A percentile compares a stretch with the other conserved stretches of the same genome.
These are phyloP conservation scores for Burhinus oedicnemus DNA, from an alignment of 2,113 vertebrate species.

Conservation along the genomic window DNA sequence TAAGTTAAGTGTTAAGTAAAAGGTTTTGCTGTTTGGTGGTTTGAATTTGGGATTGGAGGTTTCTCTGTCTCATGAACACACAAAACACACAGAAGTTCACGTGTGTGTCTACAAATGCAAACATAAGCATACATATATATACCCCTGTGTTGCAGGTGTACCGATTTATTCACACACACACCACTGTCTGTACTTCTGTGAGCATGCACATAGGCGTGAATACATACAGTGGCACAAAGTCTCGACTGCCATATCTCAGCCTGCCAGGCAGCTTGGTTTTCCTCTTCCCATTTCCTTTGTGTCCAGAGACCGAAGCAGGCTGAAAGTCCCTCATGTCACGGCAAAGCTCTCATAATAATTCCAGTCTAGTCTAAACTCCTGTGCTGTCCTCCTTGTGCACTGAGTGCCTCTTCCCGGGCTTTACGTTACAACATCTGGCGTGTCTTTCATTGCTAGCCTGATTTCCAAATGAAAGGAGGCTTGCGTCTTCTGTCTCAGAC, in stretches of 20 bases:
- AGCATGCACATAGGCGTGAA: background rate
- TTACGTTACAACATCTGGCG: background rate
- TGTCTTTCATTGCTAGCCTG: background rate
- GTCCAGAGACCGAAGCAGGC: background rate
- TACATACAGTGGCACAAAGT: background rate
- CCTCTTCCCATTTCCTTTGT: background rate
- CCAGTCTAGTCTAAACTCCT: background rate
- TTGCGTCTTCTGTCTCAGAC: background rate
- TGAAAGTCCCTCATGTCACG: background rate
- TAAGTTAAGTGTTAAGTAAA: background rate
- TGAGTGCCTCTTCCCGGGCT: background rate
- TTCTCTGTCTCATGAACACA: background rate
- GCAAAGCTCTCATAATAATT: background rate
- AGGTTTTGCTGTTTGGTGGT: background rate
- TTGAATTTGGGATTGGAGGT: background rate
- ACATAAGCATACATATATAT: background rate
- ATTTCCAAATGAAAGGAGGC: background rate
- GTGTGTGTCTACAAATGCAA: background rate
- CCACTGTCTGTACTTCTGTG: rapidly evolving
- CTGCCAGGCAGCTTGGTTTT: background rate
- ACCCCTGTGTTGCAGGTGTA: background rate
- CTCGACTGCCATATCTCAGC: background rate
- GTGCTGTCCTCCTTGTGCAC: background rate
- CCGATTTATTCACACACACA: background rate
- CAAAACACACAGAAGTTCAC: background rate